Conservation (phyloP, 1,140 invertebrate genomes). For the Sinonovacula constricta region DNA sequence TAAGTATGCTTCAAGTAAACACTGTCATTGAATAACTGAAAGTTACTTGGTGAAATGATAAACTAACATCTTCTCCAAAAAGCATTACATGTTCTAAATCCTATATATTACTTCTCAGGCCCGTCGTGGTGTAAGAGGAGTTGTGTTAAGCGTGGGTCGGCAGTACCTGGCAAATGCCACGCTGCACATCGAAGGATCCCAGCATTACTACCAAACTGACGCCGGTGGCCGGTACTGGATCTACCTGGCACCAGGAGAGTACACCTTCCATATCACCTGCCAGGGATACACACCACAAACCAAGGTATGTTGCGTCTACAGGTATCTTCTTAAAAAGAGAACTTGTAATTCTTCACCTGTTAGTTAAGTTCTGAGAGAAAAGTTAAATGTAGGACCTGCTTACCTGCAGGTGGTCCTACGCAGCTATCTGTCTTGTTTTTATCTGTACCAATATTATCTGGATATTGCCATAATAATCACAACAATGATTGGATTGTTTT, state of each 20-base stretch:
- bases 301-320: constrained; percentile 20
- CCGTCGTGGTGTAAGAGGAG: constrained; percentile 91
- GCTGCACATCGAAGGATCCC: constrained; percentile 82
- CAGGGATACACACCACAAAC: constrained; percentile 36
- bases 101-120: constrained; percentile 78
- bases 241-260: constrained; percentile 90
- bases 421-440: too few species aligned
- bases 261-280: constrained; percentile 78
- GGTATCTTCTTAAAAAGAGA: too few species aligned
- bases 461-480: too few species aligned
- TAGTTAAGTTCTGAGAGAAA: too few species aligned
- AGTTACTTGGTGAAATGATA: neutral
- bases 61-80: too few species aligned
- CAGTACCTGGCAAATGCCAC: constrained; percentile 87
- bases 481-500: too few species aligned
- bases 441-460: too few species aligned
- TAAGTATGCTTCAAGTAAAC: neutral
- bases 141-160: constrained; percentile 86
- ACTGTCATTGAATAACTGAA: neutral
- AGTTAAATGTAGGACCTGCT: too few species aligned
- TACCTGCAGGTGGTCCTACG: too few species aligned
- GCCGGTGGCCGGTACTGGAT: constrained; percentile 92
- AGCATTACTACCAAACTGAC: constrained; percentile 54
- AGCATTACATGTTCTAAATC: too few species aligned
- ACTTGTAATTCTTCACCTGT: too few species aligned